These are phyloP conservation scores for Carlito syrichta DNA, from an alignment of 2,113 vertebrate genomes.

Conservation along the genomic window DNA sequence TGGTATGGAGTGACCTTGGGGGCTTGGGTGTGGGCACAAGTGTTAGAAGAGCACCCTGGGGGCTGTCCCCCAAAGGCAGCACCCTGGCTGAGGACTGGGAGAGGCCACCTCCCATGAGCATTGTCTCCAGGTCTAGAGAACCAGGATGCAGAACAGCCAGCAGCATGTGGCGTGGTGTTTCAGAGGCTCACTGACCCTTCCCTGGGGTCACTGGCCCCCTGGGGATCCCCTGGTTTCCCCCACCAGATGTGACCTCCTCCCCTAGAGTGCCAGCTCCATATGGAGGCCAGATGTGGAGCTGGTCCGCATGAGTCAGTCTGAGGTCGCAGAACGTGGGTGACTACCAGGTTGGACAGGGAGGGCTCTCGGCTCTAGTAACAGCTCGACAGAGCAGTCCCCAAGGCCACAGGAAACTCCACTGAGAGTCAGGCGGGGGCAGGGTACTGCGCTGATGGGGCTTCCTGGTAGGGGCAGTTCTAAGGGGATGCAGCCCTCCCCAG, in stretches of 20 bases:
- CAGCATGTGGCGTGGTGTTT: background rate
- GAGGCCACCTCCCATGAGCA: background rate
- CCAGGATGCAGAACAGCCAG: background rate
- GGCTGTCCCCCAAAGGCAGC: background rate
- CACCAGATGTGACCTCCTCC: conserved; percentile 64
- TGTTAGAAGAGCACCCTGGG: background rate
- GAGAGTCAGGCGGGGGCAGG: background rate
- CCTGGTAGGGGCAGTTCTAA: accelerated
- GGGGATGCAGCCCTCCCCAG: background rate
- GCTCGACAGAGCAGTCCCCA: background rate
- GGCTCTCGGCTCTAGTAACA: background rate
- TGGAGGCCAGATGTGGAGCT: conserved; percentile 74
- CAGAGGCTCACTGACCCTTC: conserved; percentile 46
- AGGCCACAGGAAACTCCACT: background rate
- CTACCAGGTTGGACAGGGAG: conserved; percentile 44
- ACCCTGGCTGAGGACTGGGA: background rate
- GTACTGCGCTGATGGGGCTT: accelerated
- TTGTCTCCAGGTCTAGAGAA: background rate
- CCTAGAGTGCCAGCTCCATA: conserved; percentile 22
- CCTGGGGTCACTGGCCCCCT: conserved; percentile 31
- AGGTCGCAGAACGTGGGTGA: conserved; percentile 48
- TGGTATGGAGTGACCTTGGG: background rate
- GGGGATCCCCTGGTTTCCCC: conserved; percentile 50
- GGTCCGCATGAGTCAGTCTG: conserved; percentile 20
- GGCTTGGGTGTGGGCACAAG: background rate